Evolutionary conservation across 2,113 vertebrate species (phyloP), one percentile per base, ranked within the genome.

Genomic region (Eurypyga helias): DNA sequence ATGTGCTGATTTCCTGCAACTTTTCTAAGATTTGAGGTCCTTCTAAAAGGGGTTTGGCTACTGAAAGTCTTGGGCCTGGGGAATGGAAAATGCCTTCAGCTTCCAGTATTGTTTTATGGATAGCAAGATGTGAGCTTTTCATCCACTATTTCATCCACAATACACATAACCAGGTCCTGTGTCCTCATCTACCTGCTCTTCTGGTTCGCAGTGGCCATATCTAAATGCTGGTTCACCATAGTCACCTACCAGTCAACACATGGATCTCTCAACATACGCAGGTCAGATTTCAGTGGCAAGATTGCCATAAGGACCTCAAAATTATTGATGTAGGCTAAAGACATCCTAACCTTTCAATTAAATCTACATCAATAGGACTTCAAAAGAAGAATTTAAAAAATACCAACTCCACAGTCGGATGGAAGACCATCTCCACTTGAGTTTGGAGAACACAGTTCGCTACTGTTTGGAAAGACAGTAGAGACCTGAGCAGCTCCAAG

Each of bases 101-200:
- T 79, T 65, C 43, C 38, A 48, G 25, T 57, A 5, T 38, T 61
- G 9, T 10, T 29, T 41, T 5, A 2, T 10, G 36, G 52, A 18
- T 52, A 34, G 34, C 5, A 10, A 19, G 24, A 65, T 26, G 11
- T 41, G 48, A 64, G 36, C 20, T 17, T 70, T 81, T 52, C 34
- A 24, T 41, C 16, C 33, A 18, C 16, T 34, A 2, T 17, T 13
- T 72, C 43, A 10, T 7, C 45, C 6, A 5, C 70, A 26, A 21
- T 17, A 60, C 31, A 7, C 58, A 69, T 34, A 45, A 2, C 5
- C 45, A 73, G 17, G 17, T 64, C 9, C 48, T 34, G 3, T 46
- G 17, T 71, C 23, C 31, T 43, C 20, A 25, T 12, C 51, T 61
- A 17, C 0, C 0, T 8, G 28, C 24, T 38, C 31, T 29, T 34